phyloP scores from a whole-genome alignment of 37 sponge, comb jelly and placozoan species.

The Halichondria panicea region DNA sequence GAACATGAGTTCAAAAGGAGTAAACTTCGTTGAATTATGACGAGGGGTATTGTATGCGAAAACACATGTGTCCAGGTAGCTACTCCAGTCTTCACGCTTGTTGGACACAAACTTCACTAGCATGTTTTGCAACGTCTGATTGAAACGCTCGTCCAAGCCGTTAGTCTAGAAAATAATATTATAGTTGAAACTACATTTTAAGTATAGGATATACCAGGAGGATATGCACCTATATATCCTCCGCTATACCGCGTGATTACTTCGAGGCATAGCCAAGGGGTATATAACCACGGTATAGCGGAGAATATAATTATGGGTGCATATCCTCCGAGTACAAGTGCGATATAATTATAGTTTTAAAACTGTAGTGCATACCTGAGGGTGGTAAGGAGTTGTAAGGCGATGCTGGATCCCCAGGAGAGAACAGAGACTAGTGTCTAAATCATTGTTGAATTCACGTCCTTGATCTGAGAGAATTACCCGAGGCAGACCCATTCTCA shows the following conservation, averaged over 20 bases:
- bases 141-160: constrained; percentile 72
- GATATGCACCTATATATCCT: too few relatives aligned
- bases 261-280: too few relatives aligned
- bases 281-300: too few relatives aligned
- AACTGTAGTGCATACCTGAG: constrained; percentile 42
- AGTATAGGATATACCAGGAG: too few relatives aligned
- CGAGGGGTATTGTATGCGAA: constrained; percentile 79
- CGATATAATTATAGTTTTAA: too few relatives aligned
- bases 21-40: constrained; percentile 66
- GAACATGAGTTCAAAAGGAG: constrained; percentile 82
- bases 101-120: constrained; percentile 56
- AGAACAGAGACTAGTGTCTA: constrained; percentile 18
- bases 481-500: constrained; percentile 60
- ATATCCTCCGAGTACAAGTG: too few relatives aligned
- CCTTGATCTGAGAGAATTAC: constrained; percentile 59
- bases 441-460: constrained; percentile 53
- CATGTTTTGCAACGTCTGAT: constrained; percentile 73
- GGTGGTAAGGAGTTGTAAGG: constrained; percentile 63
- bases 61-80: constrained; percentile 59
- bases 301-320: too few relatives aligned
- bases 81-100: constrained; percentile 47
- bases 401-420: constrained; percentile 38
- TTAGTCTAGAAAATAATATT: constrained; percentile 38
- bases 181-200: not conserved
- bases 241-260: too few relatives aligned